A percentile compares a stretch with the other conserved stretches of the same genome.
These are phyloP conservation scores for Acronicta aceris DNA, from an alignment of 2,888 invertebrate species.

Conservation along the genomic window DNA sequence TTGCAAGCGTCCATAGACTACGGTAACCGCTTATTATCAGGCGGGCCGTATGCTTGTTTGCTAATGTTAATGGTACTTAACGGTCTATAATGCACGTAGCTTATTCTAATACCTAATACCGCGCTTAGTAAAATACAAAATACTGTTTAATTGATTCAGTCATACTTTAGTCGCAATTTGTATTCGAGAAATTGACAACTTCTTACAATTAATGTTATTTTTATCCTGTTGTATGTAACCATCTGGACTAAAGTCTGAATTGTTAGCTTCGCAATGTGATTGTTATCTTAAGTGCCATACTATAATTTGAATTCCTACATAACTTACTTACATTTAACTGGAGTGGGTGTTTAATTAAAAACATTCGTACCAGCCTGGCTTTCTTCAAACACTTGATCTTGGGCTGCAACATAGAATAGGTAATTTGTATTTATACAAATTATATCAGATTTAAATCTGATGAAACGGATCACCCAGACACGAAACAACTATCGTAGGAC, in stretches of 20 bases:
- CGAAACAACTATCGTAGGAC: too few species aligned
- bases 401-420: too few species aligned
- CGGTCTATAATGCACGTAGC: not conserved
- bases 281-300: conserved; percentile 23
- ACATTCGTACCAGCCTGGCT: not conserved
- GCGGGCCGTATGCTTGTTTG: too few species aligned
- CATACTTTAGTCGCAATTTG: too few species aligned
- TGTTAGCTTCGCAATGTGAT: conserved; percentile 10
- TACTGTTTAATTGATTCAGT: not conserved
- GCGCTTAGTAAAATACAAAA: not conserved
- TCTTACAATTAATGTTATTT: not conserved
- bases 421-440: too few species aligned
- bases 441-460: too few species aligned
- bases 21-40: too few species aligned
- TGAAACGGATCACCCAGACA: too few species aligned
- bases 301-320: conserved; percentile 14
- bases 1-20: too few species aligned
- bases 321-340: conserved; percentile 1
- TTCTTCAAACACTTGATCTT: not conserved
- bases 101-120: too few species aligned
- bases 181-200: not conserved
- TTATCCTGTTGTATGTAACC: too few species aligned
- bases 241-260: not conserved
- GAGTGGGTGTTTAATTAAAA: conserved; percentile 9
- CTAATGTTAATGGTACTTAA: too few species aligned